These are phyloP conservation scores for Furcifer pardalis DNA, from an alignment of 2,797 vertebrate species.

Conservation along the genomic window DNA sequence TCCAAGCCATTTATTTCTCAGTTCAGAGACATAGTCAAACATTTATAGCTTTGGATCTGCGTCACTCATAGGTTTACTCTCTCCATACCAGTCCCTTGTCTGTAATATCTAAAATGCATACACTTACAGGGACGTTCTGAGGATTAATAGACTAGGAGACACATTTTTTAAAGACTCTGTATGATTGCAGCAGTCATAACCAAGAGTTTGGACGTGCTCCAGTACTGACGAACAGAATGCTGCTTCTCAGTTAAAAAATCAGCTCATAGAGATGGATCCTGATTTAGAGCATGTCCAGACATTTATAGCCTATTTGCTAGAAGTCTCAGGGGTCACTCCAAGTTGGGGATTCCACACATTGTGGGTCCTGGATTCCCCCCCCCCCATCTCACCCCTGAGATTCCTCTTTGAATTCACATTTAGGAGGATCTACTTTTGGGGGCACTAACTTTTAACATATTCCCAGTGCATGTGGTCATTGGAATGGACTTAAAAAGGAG, in stretches of 20 bases:
- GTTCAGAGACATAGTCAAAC: neutral
- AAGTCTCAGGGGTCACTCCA: no score
- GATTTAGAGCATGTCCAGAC: neutral
- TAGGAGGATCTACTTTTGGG: no score
- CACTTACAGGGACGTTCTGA: neutral
- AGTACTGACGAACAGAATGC: neutral
- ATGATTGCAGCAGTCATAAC: neutral
- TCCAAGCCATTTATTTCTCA: slow-evolving; percentile 12
- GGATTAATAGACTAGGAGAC: neutral
- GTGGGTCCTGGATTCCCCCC: no score
- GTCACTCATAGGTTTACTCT: neutral
- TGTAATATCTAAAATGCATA: neutral
- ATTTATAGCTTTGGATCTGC: slow-evolving; percentile 2
- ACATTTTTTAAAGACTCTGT: neutral
- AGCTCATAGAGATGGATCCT: neutral
- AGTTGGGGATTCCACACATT: no score
- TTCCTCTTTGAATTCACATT: no score
- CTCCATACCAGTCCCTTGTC: neutral
- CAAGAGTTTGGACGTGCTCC: neutral
- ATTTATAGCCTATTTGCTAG: no score
- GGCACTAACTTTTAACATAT: no score
- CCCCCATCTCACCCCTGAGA: no score
- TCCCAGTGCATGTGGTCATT: no score
- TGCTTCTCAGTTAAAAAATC: neutral
- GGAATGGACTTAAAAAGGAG: no score